phyloP scores from a whole-genome alignment of 2,797 vertebrate species.

The Xyrichtys novacula region DNA sequence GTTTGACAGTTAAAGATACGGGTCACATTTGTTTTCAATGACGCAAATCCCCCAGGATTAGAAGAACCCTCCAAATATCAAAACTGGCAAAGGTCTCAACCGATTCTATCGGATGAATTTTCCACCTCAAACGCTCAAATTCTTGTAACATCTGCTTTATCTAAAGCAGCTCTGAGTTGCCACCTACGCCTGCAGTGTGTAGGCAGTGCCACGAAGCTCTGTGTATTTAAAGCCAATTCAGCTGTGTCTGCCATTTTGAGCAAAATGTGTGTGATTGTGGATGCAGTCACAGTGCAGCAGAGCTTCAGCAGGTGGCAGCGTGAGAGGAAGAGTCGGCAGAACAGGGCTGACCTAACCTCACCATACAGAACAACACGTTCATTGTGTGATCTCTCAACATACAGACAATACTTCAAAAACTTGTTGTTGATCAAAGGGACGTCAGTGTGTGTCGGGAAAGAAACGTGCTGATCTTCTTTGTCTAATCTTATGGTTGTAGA shows the following conservation, averaged over 20 bases:
- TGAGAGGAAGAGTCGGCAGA: slow-evolving; percentile 55
- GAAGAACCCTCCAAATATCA: neutral
- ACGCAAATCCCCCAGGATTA: neutral
- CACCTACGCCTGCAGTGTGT: slow-evolving; percentile 63
- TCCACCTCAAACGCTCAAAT: slow-evolving; percentile 18
- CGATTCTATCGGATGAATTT: slow-evolving; percentile 24
- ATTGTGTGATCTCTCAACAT: slow-evolving; percentile 34
- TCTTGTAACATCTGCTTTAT: slow-evolving; percentile 53
- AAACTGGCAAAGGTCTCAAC: neutral
- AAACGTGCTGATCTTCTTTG: neutral
- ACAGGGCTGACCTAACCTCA: slow-evolving; percentile 35
- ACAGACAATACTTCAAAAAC: slow-evolving; percentile 16
- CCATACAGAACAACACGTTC: slow-evolving; percentile 37
- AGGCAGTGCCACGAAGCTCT: slow-evolving; percentile 50
- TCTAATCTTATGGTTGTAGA: neutral
- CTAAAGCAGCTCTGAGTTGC: slow-evolving; percentile 48
- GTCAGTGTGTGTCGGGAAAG: neutral
- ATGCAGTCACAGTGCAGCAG: slow-evolving; percentile 60
- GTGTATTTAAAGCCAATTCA: slow-evolving; percentile 40
- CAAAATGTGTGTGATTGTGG: slow-evolving; percentile 52
- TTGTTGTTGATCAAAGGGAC: slow-evolving; percentile 13
- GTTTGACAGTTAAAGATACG: neutral
- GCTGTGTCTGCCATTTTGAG: slow-evolving; percentile 80
- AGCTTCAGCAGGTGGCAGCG: slow-evolving; percentile 80
- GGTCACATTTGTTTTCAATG: neutral